Evolutionary conservation across 2,113 vertebrate species (phyloP), one percentile per base, ranked within the genome.

Genomic region (Fulmarus glacialis): DNA sequence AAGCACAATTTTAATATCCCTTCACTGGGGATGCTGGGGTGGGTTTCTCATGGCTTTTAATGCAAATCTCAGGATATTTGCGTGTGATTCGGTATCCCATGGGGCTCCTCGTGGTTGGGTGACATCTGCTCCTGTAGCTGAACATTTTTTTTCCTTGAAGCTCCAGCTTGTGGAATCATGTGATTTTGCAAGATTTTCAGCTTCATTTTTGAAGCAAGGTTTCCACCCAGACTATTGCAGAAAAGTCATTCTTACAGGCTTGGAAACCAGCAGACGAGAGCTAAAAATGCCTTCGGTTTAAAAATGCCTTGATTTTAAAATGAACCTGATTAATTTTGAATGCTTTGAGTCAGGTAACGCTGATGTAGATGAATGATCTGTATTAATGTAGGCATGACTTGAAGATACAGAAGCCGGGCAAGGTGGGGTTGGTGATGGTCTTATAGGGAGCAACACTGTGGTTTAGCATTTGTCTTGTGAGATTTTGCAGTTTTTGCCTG

Each of bases 241-340:
- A 74, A n/a, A 96, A 97, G 81, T 94, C 93, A 38, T 80, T 93
- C 87, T 91, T 91, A 32, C 63, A 90, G 87, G 62, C 81, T 70
- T 15, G 38, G 78, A 58, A 93, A 85, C 40, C 73, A 88, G 93
- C 84, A 89, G 93, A 67, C 5, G 10, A 92, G 94, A 95, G 87
- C 93, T 95, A 93, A 96, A 91, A 96, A 93, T 90, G 89, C 94
- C 80, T 95, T 38, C 82, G 71, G 42, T 47, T 96, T 74, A 60
- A 93, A 94, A 94, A 94, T 75, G 63, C 86, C 87, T 82, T 3
- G 34, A 58, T 95, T 95, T 97, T 47, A 30, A 91, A 94, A 91
- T 90, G 82, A 93, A 94, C 85, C 90, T 93, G 90, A 93, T 97
- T 26, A 90, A 97, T 97, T 93, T 95, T 93, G 84, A 60, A 94